Conservation (phyloP, 1,140 invertebrate species). For the Sipha flava region DNA sequence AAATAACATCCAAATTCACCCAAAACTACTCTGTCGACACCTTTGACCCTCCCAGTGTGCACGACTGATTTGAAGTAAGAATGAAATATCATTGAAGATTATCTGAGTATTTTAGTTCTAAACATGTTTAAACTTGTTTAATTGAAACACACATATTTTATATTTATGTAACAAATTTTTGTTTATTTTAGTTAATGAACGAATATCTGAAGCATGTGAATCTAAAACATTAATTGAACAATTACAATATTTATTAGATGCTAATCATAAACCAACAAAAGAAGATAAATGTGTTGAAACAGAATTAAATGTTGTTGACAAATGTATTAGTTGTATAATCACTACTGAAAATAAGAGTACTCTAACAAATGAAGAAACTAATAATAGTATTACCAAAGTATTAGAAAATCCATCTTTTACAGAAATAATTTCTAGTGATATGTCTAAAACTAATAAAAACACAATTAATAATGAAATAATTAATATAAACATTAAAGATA, state of each 20-base stretch:
- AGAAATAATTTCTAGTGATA: not conserved
- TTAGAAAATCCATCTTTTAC: not conserved
- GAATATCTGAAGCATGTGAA: not conserved
- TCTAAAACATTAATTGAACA: slow-evolving; percentile 12
- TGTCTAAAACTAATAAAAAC: not conserved
- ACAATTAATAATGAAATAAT: not conserved
- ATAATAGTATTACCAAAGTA: not conserved
- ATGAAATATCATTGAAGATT: too few relatives aligned
- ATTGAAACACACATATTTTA: too few relatives aligned
- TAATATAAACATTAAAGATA: not conserved
- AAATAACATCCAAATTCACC: too few relatives aligned
- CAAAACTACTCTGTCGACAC: too few relatives aligned
- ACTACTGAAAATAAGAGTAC: not conserved
- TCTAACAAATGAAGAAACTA: not conserved
- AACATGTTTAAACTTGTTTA: too few relatives aligned
- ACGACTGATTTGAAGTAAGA: not conserved
- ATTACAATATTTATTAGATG: not conserved
- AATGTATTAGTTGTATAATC: not conserved
- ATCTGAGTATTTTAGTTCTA: too few relatives aligned
- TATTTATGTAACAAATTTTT: not conserved
- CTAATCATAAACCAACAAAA: not conserved
- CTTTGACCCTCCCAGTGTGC: too few relatives aligned
- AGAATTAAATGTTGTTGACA: not conserved
- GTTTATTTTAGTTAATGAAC: slow-evolving; percentile 3
- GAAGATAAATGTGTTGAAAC: not conserved